A percentile compares a stretch with the other conserved stretches of the same genome.
Evolutionary conservation across 2,113 vertebrate species (phyloP).

Genomic region (Columba livia): DNA sequence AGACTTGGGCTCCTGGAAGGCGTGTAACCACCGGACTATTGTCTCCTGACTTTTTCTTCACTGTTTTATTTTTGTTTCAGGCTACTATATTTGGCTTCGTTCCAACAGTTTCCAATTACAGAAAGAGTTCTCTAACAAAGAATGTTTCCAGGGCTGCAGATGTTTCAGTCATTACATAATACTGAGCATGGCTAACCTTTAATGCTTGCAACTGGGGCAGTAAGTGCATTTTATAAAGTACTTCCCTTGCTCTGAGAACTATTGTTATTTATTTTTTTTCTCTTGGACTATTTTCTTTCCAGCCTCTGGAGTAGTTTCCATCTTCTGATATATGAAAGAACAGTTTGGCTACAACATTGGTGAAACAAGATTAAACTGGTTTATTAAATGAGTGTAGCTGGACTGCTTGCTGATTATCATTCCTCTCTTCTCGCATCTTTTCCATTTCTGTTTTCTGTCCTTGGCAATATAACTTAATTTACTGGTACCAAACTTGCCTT

Average conservation of each 20-base stretch:
- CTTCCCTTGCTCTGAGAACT: not conserved
- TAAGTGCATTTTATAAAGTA: not conserved
- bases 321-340: not conserved
- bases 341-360: not conserved
- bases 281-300: not conserved
- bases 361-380: not conserved
- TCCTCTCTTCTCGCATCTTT: not conserved
- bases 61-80: constrained; percentile 40
- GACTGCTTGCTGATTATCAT: not conserved
- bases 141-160: constrained; percentile 57
- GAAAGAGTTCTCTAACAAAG: constrained; percentile 46
- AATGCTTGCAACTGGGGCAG: not conserved
- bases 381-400: not conserved
- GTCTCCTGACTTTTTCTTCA: not conserved
- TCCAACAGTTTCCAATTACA: constrained; percentile 50
- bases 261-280: not conserved
- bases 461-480: not conserved
- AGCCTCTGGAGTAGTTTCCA: not conserved
- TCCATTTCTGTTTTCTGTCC: not conserved
- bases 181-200: constrained; percentile 24
- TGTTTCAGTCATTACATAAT: constrained; percentile 55
- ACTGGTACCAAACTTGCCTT: not conserved
- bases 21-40: not conserved
- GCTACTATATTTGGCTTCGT: constrained; percentile 48
- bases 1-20: not conserved